A percentile compares a stretch with the other conserved stretches of the same genome.
Evolutionary conservation across 2,888 invertebrate species (phyloP).

Genomic region (Ochropacha duplaris): DNA sequence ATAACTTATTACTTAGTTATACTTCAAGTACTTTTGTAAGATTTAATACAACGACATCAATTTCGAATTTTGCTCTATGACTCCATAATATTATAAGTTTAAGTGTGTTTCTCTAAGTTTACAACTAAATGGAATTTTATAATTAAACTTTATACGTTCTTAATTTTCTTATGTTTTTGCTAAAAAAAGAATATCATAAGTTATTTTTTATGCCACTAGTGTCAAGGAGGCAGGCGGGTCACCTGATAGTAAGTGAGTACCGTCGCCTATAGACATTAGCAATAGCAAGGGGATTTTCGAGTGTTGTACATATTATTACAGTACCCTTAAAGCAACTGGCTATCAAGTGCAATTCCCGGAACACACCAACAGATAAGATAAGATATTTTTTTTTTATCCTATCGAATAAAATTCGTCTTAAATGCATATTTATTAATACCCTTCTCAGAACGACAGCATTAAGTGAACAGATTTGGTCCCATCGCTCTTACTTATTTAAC

Average conservation of each 20-base stretch:
- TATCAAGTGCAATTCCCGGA: too few species aligned
- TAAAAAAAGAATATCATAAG: too few species aligned
- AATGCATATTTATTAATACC: conserved; percentile 13
- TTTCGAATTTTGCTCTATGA: background rate
- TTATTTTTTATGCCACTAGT: too few species aligned
- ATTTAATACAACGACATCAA: background rate
- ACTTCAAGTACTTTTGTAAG: conserved; percentile 3
- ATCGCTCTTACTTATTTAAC: conserved; percentile 49
- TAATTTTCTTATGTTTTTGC: too few species aligned
- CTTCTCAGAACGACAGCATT: conserved; percentile 22
- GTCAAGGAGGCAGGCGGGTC: too few species aligned
- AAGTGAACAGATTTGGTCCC: conserved; percentile 42
- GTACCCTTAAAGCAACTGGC: too few species aligned
- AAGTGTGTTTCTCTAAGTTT: conserved; percentile 8
- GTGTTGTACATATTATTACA: too few species aligned
- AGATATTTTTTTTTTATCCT: background rate
- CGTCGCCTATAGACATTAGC: too few species aligned
- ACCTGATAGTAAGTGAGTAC: too few species aligned
- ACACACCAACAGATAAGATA: too few species aligned
- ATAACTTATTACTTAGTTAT: conserved; percentile 8
- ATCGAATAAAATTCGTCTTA: background rate
- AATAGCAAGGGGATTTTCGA: too few species aligned
- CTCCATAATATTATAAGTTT: conserved; percentile 5
- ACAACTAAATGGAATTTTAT: conserved; percentile 10
- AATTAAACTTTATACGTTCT: conserved; percentile 2